Percentiles rank a stretch among this genome's conserved stretches.
Conservation (phyloP, 2,113 vertebrate genomes). For the Oreochromis spilurus region DNA sequence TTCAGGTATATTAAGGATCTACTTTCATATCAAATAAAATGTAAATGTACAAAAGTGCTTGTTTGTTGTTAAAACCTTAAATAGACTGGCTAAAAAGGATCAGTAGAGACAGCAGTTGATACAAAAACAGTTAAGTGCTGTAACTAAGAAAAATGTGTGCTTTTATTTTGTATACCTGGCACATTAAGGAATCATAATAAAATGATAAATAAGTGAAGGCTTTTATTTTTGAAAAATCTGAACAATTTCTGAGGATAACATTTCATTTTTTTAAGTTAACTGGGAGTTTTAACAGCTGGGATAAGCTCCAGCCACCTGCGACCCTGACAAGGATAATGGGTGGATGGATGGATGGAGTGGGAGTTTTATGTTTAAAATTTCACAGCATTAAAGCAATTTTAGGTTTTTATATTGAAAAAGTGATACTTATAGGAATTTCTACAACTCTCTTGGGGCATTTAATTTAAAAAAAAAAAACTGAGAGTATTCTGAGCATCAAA, state of each 20-base stretch:
- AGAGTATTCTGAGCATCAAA: neutral
- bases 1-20: neutral
- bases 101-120: neutral
- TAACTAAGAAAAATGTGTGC: neutral
- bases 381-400: neutral
- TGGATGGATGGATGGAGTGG: neutral
- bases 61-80: neutral
- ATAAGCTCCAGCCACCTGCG: neutral
- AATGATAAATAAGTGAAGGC: neutral
- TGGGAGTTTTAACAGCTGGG: neutral
- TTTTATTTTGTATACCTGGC: neutral
- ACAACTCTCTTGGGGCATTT: neutral
- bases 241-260: neutral
- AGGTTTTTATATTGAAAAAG: neutral
- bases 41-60: neutral
- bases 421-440: neutral
- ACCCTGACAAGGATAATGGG: neutral
- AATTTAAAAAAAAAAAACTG: neutral
- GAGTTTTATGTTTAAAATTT: neutral
- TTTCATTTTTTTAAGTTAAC: neutral
- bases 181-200: neutral
- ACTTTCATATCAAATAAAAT: neutral
- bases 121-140: neutral
- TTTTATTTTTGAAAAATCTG: neutral
- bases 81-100: neutral